Conservation (phyloP, 2,797 vertebrate genomes). For the Ctenopoma multispine region DNA sequence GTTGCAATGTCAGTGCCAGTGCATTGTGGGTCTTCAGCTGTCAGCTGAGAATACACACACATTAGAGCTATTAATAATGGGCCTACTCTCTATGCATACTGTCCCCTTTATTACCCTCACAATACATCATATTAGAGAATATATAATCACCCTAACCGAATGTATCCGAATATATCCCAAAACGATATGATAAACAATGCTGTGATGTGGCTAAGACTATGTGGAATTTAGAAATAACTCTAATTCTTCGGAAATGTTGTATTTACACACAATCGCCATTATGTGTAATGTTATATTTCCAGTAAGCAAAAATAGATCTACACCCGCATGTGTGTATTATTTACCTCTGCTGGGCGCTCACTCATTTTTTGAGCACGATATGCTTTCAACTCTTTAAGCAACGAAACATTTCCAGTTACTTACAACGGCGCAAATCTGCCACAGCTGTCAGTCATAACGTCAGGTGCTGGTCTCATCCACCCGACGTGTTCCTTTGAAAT, state of each 20-base stretch:
- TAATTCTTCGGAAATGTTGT: not conserved
- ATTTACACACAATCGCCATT: not conserved
- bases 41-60: not conserved
- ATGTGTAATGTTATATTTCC: not conserved
- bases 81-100: not conserved
- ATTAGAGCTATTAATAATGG: no score
- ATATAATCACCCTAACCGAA: not conserved
- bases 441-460: constrained; percentile 11
- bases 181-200: constrained; percentile 11
- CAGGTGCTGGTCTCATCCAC: constrained; percentile 2
- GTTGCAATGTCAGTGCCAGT: constrained; percentile 2
- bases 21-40: not conserved
- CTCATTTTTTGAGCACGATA: constrained; percentile 50
- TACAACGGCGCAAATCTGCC: not conserved
- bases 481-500: not conserved
- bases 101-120: not conserved
- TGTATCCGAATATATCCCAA: not conserved
- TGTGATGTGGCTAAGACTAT: constrained; percentile 13
- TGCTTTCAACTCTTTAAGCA: constrained; percentile 29
- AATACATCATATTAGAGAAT: not conserved
- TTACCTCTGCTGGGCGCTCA: constrained; percentile 65
- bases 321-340: constrained; percentile 10
- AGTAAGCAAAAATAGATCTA: not conserved
- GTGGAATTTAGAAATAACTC: not conserved
- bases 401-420: constrained; percentile 18